Base-by-base conservation (phyloP, 2,113 vertebrate species). In the Candoia aspera region DNA sequence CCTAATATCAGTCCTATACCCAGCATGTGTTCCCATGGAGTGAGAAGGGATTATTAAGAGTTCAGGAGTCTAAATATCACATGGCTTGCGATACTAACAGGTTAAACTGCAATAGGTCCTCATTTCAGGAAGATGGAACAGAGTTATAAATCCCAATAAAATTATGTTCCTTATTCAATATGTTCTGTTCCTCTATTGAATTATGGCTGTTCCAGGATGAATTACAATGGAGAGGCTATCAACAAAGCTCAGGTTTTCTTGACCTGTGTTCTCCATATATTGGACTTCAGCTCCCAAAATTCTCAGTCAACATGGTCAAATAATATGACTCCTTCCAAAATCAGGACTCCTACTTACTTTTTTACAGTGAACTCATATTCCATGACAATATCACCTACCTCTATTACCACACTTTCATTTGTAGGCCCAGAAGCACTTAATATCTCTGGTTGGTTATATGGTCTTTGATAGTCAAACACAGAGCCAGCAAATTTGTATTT, bases 401-500 rank as follows among this genome's bases (percentile, higher is more conserved):
- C 98, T 86, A 99, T 96, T 2, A 98, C 90, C 60, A 99, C 95
- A 0, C 98, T 98, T 92, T 99, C 98, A 73, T 99, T 99, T 90
- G 97, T 99, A 10, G 98, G 98, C 8, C 98, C 98, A 2, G 94
- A 53, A 26, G 98, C 97, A 29, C 96, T 95, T 92, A 99, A 96
- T 94, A 96, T 98, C 96, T 99, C 98, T 0, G 98, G 98, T 90
- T 97, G 96, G 92, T 98, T 98, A 94, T 97, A 97, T 1, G 98
- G 97, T 92, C 98, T 98, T 95, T 96, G 98, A 94, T 99, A 99
- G 84, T 98, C 95, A 87, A 99, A 99, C 46, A 97, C 90, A 13
- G 98, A 94, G 49, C 98, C 98, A 12, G 98, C 97, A 46, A 99
- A 98, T 29, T 93, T 93, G 94, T 98, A 98, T 90, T 95, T 96